Evolutionary conservation across 35 echinoderm and acorn worm species (phyloP), one percentile per base, ranked within the genome.

Genomic region (Apostichopus californicus): DNA sequence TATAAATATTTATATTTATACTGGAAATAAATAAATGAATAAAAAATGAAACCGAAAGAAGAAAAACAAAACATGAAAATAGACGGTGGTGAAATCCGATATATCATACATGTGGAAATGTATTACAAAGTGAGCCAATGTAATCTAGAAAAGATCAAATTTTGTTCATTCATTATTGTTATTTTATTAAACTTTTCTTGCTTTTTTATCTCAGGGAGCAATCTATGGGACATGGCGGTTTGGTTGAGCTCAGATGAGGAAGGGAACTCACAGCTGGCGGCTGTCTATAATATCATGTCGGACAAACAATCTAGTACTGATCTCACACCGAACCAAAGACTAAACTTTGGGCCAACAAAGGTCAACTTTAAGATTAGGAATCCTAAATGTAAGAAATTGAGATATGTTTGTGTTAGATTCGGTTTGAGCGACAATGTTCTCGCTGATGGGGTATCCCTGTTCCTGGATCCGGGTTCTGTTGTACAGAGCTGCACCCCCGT

Each of bases 281-380:
- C 17, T 5, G 24, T n/a, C 17, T 9, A 85, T 1, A 56, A 58
- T 58, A 52, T 15, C 55, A n/a, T 85, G 54, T 17, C 54, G 8
- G 8, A 12, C 28, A 12, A 59, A 4, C 81, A 85, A 23, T 59
- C 81, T 3, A 58, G 56, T 21, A 10, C 13, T 55, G 18, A 17
- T n/a, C 55, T 85, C 4, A 9, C 21, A 9, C 57, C 81, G 9
- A 85, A 85, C 3, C 8, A 85, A 22, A 15, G 81, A 58, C 54
- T 85, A 3, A 85, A 85, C 17, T 58, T 85, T 8, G 81, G 81
- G 9, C 4, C 81, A 17, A 60, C 55, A 22, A 61, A 61, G 58
- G 18, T 85, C 55, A 85, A 85, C 22, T 85, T 85, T 55, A 85
- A 57, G 20, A 85, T 59, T 14, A 85, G 20, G 81, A 85, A 85